Evolutionary conservation across 92 coral and sea anemone species (phyloP).

Genomic region (Palythoa grandis): DNA sequence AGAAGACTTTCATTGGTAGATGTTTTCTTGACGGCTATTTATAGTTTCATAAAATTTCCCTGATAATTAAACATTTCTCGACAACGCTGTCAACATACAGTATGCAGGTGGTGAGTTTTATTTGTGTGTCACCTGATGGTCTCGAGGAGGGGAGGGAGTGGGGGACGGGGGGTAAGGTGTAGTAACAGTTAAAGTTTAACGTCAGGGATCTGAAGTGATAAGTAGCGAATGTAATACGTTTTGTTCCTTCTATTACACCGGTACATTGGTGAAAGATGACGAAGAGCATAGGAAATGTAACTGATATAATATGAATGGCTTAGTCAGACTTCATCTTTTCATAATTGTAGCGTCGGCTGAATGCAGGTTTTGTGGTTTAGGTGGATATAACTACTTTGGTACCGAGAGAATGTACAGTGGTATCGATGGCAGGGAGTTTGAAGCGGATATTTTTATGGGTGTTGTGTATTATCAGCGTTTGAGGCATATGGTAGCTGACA

Average conservation of each 20-base stretch:
- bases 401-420: conserved; percentile 98
- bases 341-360: not conserved
- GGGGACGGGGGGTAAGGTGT: conserved; percentile 5
- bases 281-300: too few species aligned
- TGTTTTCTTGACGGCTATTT: not conserved
- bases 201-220: conserved; percentile 7
- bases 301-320: too few species aligned
- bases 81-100: not conserved
- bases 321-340: not conserved
- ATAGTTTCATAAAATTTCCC: too few species aligned
- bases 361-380: conserved; percentile 41
- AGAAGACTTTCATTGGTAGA: not conserved
- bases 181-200: not conserved
- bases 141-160: conserved; percentile 39
- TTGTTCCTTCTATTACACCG: too few species aligned
- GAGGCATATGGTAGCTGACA: conserved; percentile 99
- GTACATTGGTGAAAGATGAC: too few species aligned
- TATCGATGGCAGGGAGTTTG: conserved; percentile 96
- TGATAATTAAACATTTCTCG: too few species aligned
- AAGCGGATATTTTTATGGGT: conserved; percentile 97
- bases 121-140: conserved; percentile 74
- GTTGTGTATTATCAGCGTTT: conserved; percentile 96
- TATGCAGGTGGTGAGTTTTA: conserved; percentile 59
- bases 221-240: not conserved
- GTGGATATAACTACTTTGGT: conserved; percentile 96